Conservation (phyloP, 2,888 invertebrate species). For the Ariolimax columbianus region DNA sequence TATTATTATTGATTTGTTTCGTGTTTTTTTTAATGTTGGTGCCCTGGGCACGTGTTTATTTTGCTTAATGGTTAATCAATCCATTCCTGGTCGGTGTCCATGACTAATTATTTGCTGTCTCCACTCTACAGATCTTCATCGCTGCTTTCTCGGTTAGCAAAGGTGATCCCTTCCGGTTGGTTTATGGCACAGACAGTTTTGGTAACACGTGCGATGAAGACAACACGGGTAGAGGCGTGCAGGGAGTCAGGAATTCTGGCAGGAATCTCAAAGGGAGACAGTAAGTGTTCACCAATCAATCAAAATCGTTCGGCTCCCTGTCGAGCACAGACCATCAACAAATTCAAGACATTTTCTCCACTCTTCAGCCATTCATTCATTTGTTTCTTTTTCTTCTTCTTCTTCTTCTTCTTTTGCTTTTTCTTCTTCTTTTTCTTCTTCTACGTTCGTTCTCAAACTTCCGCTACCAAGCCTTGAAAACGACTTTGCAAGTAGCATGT, state of each 20-base stretch:
- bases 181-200: constrained; percentile 75
- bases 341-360: background rate
- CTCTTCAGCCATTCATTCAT: background rate
- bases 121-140: constrained; percentile 73
- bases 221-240: constrained; percentile 85
- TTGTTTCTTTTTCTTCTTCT: no score
- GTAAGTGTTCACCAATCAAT: constrained; percentile 70
- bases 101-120: background rate
- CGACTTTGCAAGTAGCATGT: no score
- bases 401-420: background rate
- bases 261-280: constrained; percentile 83
- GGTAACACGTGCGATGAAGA: constrained; percentile 90
- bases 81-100: no score
- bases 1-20: no score
- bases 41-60: no score
- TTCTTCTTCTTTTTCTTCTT: background rate
- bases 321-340: no score
- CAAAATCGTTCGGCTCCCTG: no score
- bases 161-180: constrained; percentile 73
- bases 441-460: background rate
- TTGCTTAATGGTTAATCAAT: no score
- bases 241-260: constrained; percentile 87
- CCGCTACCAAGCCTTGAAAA: no score
- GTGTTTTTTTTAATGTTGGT: no score
- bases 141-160: constrained; percentile 84